Percentiles rank a stretch among this genome's conserved stretches.
These are phyloP conservation scores for Drosophila santomea DNA, from an alignment of 1,140 invertebrate genomes.

Conservation along the genomic window DNA sequence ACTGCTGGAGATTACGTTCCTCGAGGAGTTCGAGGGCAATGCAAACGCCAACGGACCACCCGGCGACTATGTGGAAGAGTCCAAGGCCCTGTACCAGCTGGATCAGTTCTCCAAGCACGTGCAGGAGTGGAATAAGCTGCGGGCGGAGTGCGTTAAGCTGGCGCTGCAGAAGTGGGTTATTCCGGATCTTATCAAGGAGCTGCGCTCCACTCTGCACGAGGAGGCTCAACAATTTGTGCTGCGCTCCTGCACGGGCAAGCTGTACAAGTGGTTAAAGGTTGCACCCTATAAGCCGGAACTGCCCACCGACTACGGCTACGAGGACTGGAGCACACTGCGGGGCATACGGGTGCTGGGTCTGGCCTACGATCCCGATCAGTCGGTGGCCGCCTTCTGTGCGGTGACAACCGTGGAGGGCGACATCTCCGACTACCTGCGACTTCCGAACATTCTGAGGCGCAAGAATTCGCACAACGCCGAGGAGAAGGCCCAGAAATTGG, in stretches of 20 bases:
- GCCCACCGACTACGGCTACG: constrained; percentile 91
- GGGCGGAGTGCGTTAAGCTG: constrained; percentile 94
- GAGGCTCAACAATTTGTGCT: constrained; percentile 97
- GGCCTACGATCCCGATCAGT: constrained; percentile 93
- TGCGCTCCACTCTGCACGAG: constrained; percentile 91
- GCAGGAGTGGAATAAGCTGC: constrained; percentile 97
- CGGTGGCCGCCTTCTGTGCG: constrained; percentile 95
- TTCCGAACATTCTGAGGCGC: constrained; percentile 93
- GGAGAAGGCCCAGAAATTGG: constrained; percentile 90
- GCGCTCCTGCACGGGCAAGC: constrained; percentile 91
- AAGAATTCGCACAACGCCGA: constrained; percentile 90
- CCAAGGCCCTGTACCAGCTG: constrained; percentile 95
- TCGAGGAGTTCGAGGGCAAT: constrained; percentile 92
- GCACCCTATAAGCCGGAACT: constrained; percentile 91
- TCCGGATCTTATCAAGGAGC: constrained; percentile 95
- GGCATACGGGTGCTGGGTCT: constrained; percentile 95
- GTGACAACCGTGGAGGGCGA: constrained; percentile 95
- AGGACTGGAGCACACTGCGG: constrained; percentile 94
- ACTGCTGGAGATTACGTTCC: constrained; percentile 90
- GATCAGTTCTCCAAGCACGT: constrained; percentile 99
- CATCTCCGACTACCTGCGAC: constrained; percentile 94
- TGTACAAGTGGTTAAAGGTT: constrained; percentile 96
- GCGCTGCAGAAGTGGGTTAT: constrained; percentile 95
- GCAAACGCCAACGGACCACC: constrained; percentile 86
- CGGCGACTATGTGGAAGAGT: constrained; percentile 93